Evolutionary conservation across 2,797 vertebrate species (phyloP), one percentile per base, ranked within the genome.

Genomic region (Chaunax sp.): DNA sequence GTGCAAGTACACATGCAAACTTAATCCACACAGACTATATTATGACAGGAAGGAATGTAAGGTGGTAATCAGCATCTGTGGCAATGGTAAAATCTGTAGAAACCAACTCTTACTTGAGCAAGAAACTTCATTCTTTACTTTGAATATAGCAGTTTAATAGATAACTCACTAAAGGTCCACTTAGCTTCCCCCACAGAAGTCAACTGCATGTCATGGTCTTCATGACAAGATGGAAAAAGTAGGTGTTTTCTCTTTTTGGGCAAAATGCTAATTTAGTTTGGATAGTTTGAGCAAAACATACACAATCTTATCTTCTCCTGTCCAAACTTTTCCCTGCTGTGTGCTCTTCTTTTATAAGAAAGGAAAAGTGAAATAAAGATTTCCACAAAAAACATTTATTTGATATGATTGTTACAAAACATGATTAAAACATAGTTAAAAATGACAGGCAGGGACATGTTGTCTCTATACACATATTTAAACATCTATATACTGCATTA

Each of bases 331-430:
- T n/a, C 20, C 26, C 13, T 26, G 16, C 13, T n/a, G 7, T 53
- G 35, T 26, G 40, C 16, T 49, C 0, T 19, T 22, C 22, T 65
- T 15, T 35, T 10, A n/a, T 23, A 46, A 40, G 16, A 61, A 11
- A 64, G 8, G 37, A 65, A 26, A 70, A 11, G 4, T 35, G 6
- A 37, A 28, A 30, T 18, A 19, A 26, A n/a, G 0, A 18, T 6
- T 49, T 1, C 7, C 16, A 46, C 3, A 49, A 22, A 72, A 86
- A 62, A 60, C 3, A 61, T 90, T 88, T 87, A 87, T 85, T 90
- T 53, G 0, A 77, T 44, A 60, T 51, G 14, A 53, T 64, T 33
- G 1, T 64, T 64, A 55, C 62, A 77, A 68, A 82, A 74, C 35
- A 46, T 12, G 9, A n/a, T 44, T 70, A 77, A 57, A 86, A 80